These are phyloP conservation scores for Apodemus speciosus DNA, from an alignment of 2,113 vertebrate genomes.

Conservation along the genomic window DNA sequence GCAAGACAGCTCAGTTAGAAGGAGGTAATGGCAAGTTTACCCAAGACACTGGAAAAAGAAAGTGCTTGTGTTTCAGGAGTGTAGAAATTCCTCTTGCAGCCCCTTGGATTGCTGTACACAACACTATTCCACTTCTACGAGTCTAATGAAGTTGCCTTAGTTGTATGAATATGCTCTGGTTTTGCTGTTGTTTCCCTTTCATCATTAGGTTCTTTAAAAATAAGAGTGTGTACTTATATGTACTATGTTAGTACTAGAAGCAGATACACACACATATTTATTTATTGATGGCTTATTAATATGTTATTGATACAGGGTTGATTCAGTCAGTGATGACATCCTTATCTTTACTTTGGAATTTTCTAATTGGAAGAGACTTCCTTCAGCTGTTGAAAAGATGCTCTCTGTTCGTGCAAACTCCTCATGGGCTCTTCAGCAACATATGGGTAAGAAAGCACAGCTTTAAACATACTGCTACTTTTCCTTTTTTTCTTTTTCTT, in stretches of 20 bases:
- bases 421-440: constrained; percentile 81
- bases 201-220: constrained; percentile 15
- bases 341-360: constrained; percentile 91
- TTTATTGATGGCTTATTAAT: constrained; percentile 46
- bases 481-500: too few relatives aligned
- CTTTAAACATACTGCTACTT: background rate
- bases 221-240: constrained; percentile 29
- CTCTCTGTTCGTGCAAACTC: constrained; percentile 82
- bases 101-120: background rate
- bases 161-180: background rate
- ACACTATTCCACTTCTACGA: background rate
- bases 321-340: constrained; percentile 79
- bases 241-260: background rate
- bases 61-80: background rate
- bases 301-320: constrained; percentile 81
- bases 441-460: constrained; percentile 85
- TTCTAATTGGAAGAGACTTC: constrained; percentile 90
- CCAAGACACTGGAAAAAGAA: background rate
- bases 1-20: background rate
- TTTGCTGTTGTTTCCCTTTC: background rate
- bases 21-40: background rate
- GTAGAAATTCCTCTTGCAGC: background rate
- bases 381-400: constrained; percentile 79
- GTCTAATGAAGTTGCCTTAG: background rate
- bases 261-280: background rate